Percentiles rank a stretch among this genome's conserved stretches.
phyloP scores from a whole-genome alignment of 2,113 vertebrate genomes.

The Pyxicephalus adspersus region DNA sequence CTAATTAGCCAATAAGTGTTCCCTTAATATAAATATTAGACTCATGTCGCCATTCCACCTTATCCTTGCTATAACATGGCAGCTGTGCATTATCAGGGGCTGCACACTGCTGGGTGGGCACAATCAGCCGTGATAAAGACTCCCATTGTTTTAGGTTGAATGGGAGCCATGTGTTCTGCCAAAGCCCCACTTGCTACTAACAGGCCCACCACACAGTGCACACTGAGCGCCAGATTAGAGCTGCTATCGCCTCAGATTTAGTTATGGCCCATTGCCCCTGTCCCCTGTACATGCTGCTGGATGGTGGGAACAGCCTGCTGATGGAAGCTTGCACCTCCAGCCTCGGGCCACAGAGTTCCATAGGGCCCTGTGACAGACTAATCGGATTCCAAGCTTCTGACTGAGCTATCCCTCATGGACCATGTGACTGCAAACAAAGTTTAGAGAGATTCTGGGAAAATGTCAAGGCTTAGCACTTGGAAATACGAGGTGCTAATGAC shows the following conservation, averaged over 20 bases:
- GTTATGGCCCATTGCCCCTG: conserved; percentile 85
- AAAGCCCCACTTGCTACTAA: conserved; percentile 73
- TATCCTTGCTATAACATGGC: conserved; percentile 6
- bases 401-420: conserved; percentile 49
- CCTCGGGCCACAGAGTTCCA: conserved; percentile 60
- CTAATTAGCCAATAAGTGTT: background rate
- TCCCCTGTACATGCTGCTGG: conserved; percentile 67
- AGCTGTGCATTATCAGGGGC: conserved; percentile 29
- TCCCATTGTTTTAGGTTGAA: conserved; percentile 78
- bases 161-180: conserved; percentile 81
- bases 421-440: conserved; percentile 62
- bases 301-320: conserved; percentile 83
- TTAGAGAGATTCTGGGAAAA: conserved; percentile 60
- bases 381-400: conserved; percentile 65
- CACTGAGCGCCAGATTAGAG: conserved; percentile 85
- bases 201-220: conserved; percentile 78
- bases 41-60: conserved; percentile 12
- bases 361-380: conserved; percentile 59
- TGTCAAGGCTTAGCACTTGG: conserved; percentile 65
- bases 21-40: background rate
- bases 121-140: conserved; percentile 69
- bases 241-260: conserved; percentile 79
- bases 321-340: conserved; percentile 54
- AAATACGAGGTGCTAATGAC: conserved; percentile 59
- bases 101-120: background rate